Base-by-base conservation (phyloP, 2,113 vertebrate genomes). In the Columbina picui region DNA sequence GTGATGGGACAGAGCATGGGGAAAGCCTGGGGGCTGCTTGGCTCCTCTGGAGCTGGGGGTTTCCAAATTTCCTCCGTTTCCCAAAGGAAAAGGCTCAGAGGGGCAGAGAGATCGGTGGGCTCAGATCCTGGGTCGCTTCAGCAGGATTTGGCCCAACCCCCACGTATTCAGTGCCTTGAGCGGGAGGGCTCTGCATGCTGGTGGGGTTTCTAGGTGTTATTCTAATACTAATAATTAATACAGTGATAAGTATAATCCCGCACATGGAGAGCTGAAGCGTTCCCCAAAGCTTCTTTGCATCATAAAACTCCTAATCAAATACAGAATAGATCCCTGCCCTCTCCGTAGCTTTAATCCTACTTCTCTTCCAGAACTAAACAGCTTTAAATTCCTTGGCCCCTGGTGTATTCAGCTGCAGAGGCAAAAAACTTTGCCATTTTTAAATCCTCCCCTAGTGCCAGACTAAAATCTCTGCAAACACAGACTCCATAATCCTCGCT, bases 291-390 rank as follows among this genome's bases (percentile, higher is more conserved):
- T 96, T 71, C 89, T 96, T 90, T 80, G 96, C 85, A 95, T 92
- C 92, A 94, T 95, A 95, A 96, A 96, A 78, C 81, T 95, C 92
- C 68, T 96, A 94, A 94, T 95, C 93, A 92, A 95, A 91, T 84
- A 94, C 76, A 92, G 92, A 96, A 64, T 45, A 87, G 93, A 92
- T 94, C 92, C 81, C 87, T 96, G 90, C 88, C 80, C 96, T 94
- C 89, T 91, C 91, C 65, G 34, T 85, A 53, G 93, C 92, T 93
- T 90, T 95, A 95, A 94, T 95, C 85, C 90, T 60, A 30, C 86
- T 90, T 92, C 81, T 94, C 82, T 87, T 85, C 77, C 83, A 80
- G 88, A 95, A 84, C 94, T 94, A 91, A 97, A 95, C 43, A 68
- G 78, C 89, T 95, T 94, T 95, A 87, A 92, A 89, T 95, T 95